Evolutionary conservation across 92 coral and sea anemone genomes (phyloP).

Genomic region (Bergia sp.): DNA sequence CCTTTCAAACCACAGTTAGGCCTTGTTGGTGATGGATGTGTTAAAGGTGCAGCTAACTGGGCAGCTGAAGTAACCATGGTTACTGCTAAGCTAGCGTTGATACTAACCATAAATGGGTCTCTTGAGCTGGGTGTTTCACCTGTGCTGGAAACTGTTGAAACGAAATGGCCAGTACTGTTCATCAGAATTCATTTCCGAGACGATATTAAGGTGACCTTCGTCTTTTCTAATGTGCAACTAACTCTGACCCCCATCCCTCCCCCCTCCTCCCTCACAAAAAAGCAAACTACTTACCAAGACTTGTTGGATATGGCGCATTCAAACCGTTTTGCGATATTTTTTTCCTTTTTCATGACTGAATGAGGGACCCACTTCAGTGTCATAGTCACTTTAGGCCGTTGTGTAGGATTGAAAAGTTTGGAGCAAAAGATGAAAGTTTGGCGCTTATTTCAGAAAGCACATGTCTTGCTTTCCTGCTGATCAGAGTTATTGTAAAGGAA

Average conservation of each 20-base stretch:
- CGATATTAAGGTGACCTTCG: background rate
- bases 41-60: background rate
- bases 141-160: background rate
- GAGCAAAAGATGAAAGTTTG: slow-evolving; percentile 14
- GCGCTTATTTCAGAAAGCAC: slow-evolving; percentile 35
- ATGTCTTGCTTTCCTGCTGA: slow-evolving; percentile 16
- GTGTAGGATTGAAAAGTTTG: too few species aligned
- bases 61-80: background rate
- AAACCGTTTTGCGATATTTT: too few species aligned
- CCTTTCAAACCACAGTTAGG: background rate
- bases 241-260: too few species aligned
- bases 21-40: background rate
- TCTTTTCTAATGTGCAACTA: too few species aligned
- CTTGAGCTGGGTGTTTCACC: background rate
- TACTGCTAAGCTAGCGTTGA: background rate
- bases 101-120: background rate
- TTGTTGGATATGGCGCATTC: too few species aligned
- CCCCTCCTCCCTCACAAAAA: too few species aligned
- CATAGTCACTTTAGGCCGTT: too few species aligned
- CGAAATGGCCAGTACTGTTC: background rate
- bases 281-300: too few species aligned
- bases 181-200: background rate
- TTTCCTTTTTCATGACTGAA: too few species aligned
- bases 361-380: too few species aligned
- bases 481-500: slow-evolving; percentile 2